A percentile compares a stretch with the other conserved stretches of the same genome.
Evolutionary conservation across 2,888 invertebrate genomes (phyloP).

Genomic region (Druceiella hillmani): DNA sequence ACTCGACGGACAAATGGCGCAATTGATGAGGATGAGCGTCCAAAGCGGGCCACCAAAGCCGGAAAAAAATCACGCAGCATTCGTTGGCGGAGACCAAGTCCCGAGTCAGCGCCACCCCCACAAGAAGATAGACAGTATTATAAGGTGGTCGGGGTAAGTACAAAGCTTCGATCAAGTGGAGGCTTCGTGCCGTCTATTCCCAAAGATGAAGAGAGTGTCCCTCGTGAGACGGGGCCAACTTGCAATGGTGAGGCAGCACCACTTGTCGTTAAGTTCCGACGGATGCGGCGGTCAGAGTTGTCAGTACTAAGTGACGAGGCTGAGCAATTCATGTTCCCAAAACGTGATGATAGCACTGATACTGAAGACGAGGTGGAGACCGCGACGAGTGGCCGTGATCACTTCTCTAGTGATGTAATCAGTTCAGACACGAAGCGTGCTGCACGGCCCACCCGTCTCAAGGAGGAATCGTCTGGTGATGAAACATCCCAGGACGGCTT

Average conservation of each 20-base stretch:
- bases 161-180: constrained; percentile 59
- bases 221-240: constrained; percentile 32
- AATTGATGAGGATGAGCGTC: constrained; percentile 32
- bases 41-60: constrained; percentile 34
- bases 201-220: constrained; percentile 34
- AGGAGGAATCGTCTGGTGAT: constrained; percentile 25
- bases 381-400: constrained; percentile 38
- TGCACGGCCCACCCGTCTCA: constrained; percentile 28
- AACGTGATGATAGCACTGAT: constrained; percentile 49
- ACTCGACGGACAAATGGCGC: constrained; percentile 36
- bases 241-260: constrained; percentile 49
- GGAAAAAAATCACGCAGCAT: constrained; percentile 38
- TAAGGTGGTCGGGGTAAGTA: constrained; percentile 66
- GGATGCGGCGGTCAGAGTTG: constrained; percentile 67
- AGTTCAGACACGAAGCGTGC: constrained; percentile 31
- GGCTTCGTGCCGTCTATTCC: constrained; percentile 30
- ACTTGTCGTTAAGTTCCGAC: constrained; percentile 69
- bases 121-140: constrained; percentile 53
- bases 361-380: constrained; percentile 36
- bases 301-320: constrained; percentile 78
- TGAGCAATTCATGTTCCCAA: constrained; percentile 81
- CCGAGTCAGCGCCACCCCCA: constrained; percentile 26
- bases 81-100: constrained; percentile 32
- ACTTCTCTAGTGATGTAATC: background rate
- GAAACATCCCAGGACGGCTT: constrained; percentile 24